Percentiles rank a stretch among this genome's conserved stretches.
Conservation (phyloP, 2,797 vertebrate species). For the Melanotaenia pygmaea region DNA sequence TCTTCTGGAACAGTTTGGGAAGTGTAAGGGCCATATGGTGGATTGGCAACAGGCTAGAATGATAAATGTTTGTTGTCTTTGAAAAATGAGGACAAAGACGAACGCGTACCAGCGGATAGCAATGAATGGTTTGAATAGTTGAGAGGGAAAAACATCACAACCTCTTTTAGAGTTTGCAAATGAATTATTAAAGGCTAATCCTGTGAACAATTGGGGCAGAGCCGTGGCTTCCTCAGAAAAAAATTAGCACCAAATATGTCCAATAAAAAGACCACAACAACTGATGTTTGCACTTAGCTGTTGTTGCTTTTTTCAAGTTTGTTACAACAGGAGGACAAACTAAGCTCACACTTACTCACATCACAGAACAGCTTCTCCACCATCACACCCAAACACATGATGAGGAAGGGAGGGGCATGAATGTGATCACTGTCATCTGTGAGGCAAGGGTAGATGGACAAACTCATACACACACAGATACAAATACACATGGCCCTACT, state of each 20-base stretch:
- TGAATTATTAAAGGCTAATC: conserved; percentile 76
- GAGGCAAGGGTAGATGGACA: conserved; percentile 22
- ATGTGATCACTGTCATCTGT: conserved; percentile 22
- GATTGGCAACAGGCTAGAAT: neutral
- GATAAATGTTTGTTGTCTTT: conserved; percentile 22
- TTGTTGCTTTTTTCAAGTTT: conserved; percentile 15
- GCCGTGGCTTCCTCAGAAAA: conserved; percentile 64
- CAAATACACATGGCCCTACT: conserved; percentile 24
- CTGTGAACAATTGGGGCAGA: conserved; percentile 76
- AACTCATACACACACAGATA: conserved; percentile 16
- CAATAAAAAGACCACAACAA: conserved; percentile 26
- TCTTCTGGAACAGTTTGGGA: conserved; percentile 28
- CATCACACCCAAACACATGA: conserved; percentile 30
- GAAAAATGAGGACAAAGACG: conserved; percentile 1
- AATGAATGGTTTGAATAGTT: conserved; percentile 40
- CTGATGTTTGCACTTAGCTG: conserved; percentile 15
- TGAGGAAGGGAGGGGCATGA: conserved; percentile 41
- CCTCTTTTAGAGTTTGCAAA: conserved; percentile 67
- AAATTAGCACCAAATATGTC: conserved; percentile 52
- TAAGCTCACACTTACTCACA: conserved; percentile 35
- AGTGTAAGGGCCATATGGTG: conserved; percentile 9
- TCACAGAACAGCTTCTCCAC: conserved; percentile 30
- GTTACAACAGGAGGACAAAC: conserved; percentile 35
- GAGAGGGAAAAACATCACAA: conserved; percentile 42
- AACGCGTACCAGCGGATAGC: neutral